Conservation (phyloP, 2,113 vertebrate genomes). For the Ibidorhyncha struthersii region DNA sequence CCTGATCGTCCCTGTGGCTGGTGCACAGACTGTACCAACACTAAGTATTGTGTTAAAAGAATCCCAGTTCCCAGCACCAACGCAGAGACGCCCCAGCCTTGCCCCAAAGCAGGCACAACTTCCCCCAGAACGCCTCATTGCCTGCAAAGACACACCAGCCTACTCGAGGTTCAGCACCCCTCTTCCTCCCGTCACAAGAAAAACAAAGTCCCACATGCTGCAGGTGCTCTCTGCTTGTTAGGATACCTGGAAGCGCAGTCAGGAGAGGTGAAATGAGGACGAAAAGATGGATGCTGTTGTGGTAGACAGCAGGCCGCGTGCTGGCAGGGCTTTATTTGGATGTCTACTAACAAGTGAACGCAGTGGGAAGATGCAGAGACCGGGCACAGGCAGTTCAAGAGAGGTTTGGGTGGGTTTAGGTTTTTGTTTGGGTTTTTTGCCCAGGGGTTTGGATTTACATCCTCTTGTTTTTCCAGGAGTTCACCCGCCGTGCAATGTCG, state of each 20-base stretch:
- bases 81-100: not conserved
- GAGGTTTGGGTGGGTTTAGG: not conserved
- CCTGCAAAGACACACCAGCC: not conserved
- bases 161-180: not conserved
- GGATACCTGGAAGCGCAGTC: constrained; percentile 51
- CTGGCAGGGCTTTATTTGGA: constrained; percentile 13
- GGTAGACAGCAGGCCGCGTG: not conserved
- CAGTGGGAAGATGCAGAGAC: constrained; percentile 8
- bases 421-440: not conserved
- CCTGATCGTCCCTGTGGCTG: not conserved
- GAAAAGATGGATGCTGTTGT: not conserved
- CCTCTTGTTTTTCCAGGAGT: constrained; percentile 19
- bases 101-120: not conserved
- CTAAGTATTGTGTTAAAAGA: not conserved
- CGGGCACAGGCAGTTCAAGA: not conserved
- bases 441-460: not conserved
- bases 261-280: constrained; percentile 37
- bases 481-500: constrained; percentile 94
- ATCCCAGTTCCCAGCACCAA: not conserved
- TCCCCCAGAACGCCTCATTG: not conserved
- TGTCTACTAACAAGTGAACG: not conserved
- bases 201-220: not conserved
- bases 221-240: not conserved
- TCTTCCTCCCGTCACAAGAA: constrained; percentile 16
- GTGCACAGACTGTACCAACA: not conserved